Percentiles rank a stretch among this genome's conserved stretches.
Conservation (phyloP, 2,797 vertebrate genomes). For the Sebastes ruberrimus region DNA sequence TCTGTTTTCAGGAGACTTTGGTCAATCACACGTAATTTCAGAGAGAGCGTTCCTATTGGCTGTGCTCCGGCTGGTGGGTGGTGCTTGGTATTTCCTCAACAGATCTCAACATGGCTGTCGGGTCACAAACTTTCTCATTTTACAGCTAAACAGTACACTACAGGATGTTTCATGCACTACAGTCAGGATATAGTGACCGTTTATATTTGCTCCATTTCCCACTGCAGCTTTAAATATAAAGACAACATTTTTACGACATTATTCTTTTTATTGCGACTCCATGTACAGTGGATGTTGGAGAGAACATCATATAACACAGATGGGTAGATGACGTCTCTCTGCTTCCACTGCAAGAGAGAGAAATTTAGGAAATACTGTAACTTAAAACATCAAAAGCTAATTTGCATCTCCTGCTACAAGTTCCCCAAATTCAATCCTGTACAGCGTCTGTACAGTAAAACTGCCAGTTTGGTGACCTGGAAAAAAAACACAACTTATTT, state of each 20-base stretch:
- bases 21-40: no score
- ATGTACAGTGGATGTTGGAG: background rate
- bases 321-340: background rate
- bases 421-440: slow-evolving; percentile 36
- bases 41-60: no score
- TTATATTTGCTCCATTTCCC: no score
- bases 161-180: fast-evolving
- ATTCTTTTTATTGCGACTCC: background rate
- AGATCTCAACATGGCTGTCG: no score
- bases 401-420: slow-evolving; percentile 38
- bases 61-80: no score
- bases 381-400: slow-evolving; percentile 58
- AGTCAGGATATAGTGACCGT: no score
- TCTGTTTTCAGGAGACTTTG: no score
- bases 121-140: no score
- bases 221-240: background rate
- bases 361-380: slow-evolving; percentile 24
- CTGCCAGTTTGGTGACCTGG: slow-evolving; percentile 51
- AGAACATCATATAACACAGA: background rate
- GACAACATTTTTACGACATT: background rate
- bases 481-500: slow-evolving; percentile 62
- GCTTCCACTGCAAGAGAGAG: background rate
- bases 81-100: no score
- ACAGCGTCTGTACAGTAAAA: slow-evolving; percentile 33
- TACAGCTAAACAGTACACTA: no score